phyloP scores from a whole-genome alignment of 1,140 invertebrate genomes.

The Drosophila kohkoa region DNA sequence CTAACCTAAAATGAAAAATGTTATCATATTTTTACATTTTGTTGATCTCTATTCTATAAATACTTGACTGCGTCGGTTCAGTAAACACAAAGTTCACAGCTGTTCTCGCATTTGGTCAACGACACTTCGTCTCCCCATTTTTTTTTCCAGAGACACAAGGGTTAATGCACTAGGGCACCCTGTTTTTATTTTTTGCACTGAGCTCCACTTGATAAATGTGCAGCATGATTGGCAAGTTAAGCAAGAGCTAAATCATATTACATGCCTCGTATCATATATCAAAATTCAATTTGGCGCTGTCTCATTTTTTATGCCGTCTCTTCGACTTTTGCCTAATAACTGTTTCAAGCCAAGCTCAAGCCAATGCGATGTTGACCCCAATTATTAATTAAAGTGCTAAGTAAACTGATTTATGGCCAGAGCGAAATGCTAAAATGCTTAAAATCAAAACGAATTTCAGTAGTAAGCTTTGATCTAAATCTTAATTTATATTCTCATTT shows the following conservation, averaged over 20 bases:
- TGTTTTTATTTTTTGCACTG: too few species aligned
- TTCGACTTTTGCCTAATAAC: constrained; percentile 7
- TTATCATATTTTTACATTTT: too few species aligned
- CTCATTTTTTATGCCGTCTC: not conserved
- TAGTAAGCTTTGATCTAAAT: too few species aligned
- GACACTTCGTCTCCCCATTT: too few species aligned
- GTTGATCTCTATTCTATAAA: too few species aligned
- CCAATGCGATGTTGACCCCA: constrained; percentile 8
- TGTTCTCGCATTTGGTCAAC: not conserved
- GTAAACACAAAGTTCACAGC: too few species aligned
- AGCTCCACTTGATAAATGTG: not conserved
- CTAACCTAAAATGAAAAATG: too few species aligned
- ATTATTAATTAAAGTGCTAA: constrained; percentile 23
- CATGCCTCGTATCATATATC: constrained; percentile 10
- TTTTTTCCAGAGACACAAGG: not conserved
- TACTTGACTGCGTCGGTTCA: too few species aligned
- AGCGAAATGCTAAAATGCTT: not conserved
- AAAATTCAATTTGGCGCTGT: constrained; percentile 19
- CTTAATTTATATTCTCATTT: too few species aligned
- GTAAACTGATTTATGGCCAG: constrained; percentile 14
- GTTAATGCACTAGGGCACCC: constrained; percentile 7
- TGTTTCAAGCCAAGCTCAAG: constrained; percentile 6
- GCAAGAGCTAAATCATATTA: constrained; percentile 8
- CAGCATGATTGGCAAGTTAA: constrained; percentile 1
- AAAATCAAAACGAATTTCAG: not conserved